Evolutionary conservation across 2,113 vertebrate species (phyloP), one percentile per base, ranked within the genome.

Genomic region (Labeo rohita): DNA sequence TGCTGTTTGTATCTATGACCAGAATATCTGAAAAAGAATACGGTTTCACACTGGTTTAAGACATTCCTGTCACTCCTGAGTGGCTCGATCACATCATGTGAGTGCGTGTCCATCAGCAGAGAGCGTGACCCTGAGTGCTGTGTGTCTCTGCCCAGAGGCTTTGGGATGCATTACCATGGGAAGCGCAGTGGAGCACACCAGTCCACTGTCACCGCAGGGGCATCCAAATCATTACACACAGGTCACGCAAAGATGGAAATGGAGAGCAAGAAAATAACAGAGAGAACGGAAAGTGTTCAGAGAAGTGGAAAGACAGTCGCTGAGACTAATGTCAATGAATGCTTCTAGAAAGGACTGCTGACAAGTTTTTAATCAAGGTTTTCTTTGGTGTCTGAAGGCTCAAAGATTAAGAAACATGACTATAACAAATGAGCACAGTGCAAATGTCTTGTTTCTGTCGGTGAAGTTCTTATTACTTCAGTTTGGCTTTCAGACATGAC

Each of bases 141-240:
- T 75, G 21, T 8, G 52, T 39, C 45, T 45, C 65, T 49, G 75
- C 61, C 83, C 23, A 7, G 47, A 59, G 78, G 83, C 77, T 39
- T 2, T 11, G n/a, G 52, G 85, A 73, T 80, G 61, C 68, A 86
- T 76, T 82, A 85, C 56, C 36, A 86, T 81, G 6, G 2, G 21
- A 59, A 47, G 77, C 79, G 75, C 43, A 83, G 54, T 9, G 5
- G 80, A 86, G 28, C 70, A 82, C 16, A 50, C 54, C 34, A 56
- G 65, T 75, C 83, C 75, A 61, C 56, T 43, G 3, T 23, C 47
- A 66, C 43, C 56, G 23, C 21, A 61, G 28, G 74, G 23, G 23
- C 18, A 36, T 49, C 5, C 12, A 36, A 8, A 23, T 74, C 85
- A 50, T 18, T 34, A 21, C 23, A 63, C 23, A n/a, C 82, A 54